These are phyloP conservation scores for Temnothorax unifasciatus DNA, from an alignment of 2,888 invertebrate genomes.

Conservation along the genomic window DNA sequence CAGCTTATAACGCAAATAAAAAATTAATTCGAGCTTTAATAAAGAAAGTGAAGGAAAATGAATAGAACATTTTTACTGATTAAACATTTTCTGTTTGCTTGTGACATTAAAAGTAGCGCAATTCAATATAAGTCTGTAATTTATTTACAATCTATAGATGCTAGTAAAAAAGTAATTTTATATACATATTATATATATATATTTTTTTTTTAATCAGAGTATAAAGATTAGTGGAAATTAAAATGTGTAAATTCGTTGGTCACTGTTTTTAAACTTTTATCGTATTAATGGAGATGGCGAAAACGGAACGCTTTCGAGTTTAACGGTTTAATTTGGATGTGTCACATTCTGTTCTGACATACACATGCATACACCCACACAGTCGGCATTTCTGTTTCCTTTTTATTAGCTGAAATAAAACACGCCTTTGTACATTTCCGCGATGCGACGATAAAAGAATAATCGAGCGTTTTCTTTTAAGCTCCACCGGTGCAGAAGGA, in stretches of 20 bases:
- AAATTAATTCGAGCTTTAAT: not conserved
- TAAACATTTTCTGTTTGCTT: not conserved
- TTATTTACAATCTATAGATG: not conserved
- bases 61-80: not conserved
- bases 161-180: not conserved
- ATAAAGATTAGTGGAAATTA: not conserved
- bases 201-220: not conserved
- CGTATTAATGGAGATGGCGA: not conserved
- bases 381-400: slow-evolving; percentile 32
- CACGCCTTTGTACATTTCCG: slow-evolving; percentile 52
- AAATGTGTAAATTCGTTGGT: not conserved
- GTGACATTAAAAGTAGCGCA: not conserved
- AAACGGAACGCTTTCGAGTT: not conserved
- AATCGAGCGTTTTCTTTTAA: slow-evolving; percentile 56
- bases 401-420: slow-evolving; percentile 54
- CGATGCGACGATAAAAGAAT: slow-evolving; percentile 57
- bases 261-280: not conserved
- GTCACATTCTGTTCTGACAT: slow-evolving; percentile 10
- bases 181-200: not conserved
- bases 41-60: not conserved
- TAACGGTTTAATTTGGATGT: slow-evolving; percentile 33
- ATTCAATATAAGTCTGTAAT: not conserved
- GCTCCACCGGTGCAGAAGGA: slow-evolving; percentile 55
- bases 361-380: not conserved
- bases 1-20: not conserved